These are phyloP conservation scores for Platyrinchus mystaceus DNA, from an alignment of 2,797 vertebrate species.

Conservation along the genomic window DNA sequence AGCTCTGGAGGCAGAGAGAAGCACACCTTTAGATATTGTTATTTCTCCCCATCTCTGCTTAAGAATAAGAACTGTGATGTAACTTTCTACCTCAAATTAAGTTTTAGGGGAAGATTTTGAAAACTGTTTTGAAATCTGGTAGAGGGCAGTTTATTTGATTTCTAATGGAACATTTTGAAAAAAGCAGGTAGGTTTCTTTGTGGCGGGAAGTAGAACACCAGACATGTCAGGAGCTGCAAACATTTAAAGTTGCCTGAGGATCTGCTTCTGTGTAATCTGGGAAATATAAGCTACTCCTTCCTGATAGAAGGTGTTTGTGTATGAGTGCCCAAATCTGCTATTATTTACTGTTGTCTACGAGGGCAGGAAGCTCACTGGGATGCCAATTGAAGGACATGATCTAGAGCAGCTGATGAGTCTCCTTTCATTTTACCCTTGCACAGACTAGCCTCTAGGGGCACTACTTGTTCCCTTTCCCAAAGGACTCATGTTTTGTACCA, in stretches of 20 bases:
- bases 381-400: background rate
- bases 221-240: background rate
- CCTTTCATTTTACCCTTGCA: background rate
- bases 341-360: background rate
- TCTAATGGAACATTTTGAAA: background rate
- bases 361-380: background rate
- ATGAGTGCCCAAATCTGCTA: background rate
- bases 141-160: background rate
- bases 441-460: background rate
- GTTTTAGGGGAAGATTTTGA: background rate
- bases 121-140: background rate
- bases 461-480: background rate
- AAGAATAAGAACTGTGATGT: background rate
- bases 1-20: background rate
- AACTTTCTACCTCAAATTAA: background rate
- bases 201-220: background rate
- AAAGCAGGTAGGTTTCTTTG: fast-evolving
- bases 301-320: background rate
- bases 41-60: background rate
- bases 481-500: background rate
- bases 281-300: background rate
- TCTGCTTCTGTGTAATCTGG: background rate
- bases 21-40: fast-evolving
- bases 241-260: background rate
- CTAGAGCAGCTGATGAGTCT: background rate